Base-by-base conservation (phyloP, 2,113 vertebrate species). In the Muntiacus muntjak region DNA sequence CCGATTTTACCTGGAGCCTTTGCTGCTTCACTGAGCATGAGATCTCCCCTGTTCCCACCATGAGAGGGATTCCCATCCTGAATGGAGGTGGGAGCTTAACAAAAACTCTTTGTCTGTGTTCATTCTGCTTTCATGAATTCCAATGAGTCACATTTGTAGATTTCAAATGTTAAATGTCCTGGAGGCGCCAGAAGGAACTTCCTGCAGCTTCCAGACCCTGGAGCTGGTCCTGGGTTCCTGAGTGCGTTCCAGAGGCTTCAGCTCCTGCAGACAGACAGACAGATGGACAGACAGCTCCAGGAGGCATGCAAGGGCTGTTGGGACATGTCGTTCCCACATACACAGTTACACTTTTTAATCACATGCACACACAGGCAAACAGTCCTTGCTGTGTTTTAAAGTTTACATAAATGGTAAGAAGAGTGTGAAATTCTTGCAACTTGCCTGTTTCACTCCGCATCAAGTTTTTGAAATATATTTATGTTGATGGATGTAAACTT, bases 241-340 rank as follows among this genome's bases (percentile, higher is more conserved):
- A 36, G 33, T 12, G 0, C 4, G 1, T 0, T 6, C n/a, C 28
- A 58, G 5, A 5, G 3, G 40, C 8, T 16, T 36, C 11, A 0
- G 83, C 45, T 71, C 79, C 64, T 23, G 36, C 12, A 28, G 58
- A 47, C 9, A 13, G 28, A 58, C 1, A 23, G 88, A 26, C 1
- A 1, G 64, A 25, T 0, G 3, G 79, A 54, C 2, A 13, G 91
- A 15, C 0, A 3, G 81, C 87, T 83, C n/a, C 50, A 13, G 40
- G 6, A 2, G 8, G 21, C 16, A 0, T 6, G 17, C 1, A 1
- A 2, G 9, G 36, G 60, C 90, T 55, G 58, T 1, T 1, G n/a
- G 40, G 1, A 6, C 3, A 1, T 1, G 0, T 10, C 28, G 7
- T 10, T 45, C 28, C 45, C n/a, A 3, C 0, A 0, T 4, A 1